Percentiles rank a stretch among this genome's conserved stretches.
Conservation (phyloP, 2,888 invertebrate genomes). For the Microchrysa polita region DNA sequence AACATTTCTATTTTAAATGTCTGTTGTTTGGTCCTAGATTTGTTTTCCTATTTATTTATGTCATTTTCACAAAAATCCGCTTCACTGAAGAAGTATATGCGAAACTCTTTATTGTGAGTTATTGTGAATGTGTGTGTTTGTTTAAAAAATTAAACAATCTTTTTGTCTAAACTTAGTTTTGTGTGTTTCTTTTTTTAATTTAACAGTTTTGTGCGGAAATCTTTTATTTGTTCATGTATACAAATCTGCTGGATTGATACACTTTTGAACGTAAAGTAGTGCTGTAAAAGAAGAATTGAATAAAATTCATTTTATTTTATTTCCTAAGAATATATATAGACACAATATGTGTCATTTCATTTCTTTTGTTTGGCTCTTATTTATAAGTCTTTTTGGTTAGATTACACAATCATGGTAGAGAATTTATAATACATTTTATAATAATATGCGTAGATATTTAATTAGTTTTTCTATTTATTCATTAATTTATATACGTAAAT, state of each 20-base stretch:
- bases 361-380: not conserved
- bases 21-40: constrained; percentile 26
- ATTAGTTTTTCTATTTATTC: not conserved
- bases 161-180: not conserved
- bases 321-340: not conserved
- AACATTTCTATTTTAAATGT: constrained; percentile 9
- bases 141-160: not conserved
- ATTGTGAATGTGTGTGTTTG: not conserved
- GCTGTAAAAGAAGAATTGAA: not conserved
- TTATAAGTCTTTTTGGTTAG: constrained; percentile 3
- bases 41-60: too few relatives aligned
- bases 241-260: not conserved
- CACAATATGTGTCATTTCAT: constrained; percentile 38
- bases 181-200: too few relatives aligned
- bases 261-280: not conserved
- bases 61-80: not conserved
- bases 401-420: constrained; percentile 27
- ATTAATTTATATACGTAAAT: not conserved
- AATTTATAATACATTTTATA: not conserved
- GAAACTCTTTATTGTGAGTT: not conserved
- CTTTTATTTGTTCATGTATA: not conserved
- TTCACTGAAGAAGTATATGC: not conserved
- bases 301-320: not conserved
- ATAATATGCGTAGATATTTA: not conserved
- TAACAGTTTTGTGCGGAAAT: not conserved